phyloP scores from a whole-genome alignment of 1,140 invertebrate species.

The Lepidurus packardi region DNA sequence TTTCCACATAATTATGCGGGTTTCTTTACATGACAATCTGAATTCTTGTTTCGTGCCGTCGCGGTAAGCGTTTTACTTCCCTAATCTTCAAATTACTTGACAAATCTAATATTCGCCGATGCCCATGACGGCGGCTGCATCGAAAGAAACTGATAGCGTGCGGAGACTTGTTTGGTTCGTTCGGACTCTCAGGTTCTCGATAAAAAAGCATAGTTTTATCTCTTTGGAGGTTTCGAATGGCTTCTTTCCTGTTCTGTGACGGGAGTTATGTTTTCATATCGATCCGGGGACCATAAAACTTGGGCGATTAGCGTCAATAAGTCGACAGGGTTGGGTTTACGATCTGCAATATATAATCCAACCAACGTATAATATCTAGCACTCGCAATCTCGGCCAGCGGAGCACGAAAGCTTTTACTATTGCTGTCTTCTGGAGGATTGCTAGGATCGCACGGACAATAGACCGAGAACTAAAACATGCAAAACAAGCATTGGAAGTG shows the following conservation, averaged over 20 bases:
- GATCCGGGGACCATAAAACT: not conserved
- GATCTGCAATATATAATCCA: not conserved
- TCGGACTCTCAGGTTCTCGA: not conserved
- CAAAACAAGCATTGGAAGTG: not conserved
- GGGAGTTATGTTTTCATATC: not conserved
- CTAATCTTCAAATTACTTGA: not conserved
- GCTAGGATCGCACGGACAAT: not conserved
- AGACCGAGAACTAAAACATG: not conserved
- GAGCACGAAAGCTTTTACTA: not conserved
- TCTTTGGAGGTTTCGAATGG: not conserved
- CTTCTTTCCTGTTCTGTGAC: not conserved
- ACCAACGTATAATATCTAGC: not conserved
- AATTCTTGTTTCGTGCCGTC: not conserved
- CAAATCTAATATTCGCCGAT: not conserved
- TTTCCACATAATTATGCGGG: not conserved
- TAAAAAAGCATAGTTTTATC: not conserved
- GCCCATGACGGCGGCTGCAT: not conserved
- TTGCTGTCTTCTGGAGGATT: not conserved
- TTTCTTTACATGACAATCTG: not conserved
- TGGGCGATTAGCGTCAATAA: not conserved
- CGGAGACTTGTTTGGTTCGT: not conserved
- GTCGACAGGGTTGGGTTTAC: not conserved
- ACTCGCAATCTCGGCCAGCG: not conserved
- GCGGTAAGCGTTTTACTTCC: not conserved
- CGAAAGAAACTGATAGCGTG: slow-evolving; percentile 21